phyloP scores from a whole-genome alignment of 64 coral and sea anemone genomes.

The Porites australiensis region DNA sequence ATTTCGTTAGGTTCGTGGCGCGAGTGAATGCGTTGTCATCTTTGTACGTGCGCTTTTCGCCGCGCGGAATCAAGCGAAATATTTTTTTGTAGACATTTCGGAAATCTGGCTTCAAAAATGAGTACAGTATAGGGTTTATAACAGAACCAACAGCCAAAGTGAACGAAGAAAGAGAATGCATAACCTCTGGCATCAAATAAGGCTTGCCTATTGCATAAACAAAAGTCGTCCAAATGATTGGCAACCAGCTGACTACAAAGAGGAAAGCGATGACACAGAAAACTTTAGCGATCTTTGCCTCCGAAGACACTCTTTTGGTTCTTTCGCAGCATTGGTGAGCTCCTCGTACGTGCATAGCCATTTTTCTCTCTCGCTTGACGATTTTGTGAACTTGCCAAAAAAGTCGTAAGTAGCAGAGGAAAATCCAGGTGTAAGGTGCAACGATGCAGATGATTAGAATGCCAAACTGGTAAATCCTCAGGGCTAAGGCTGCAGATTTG shows the following conservation, averaged over 20 bases:
- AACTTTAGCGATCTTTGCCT: conserved; percentile 74
- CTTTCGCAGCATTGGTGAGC: not conserved
- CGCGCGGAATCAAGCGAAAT: not conserved
- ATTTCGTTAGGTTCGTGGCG: not conserved
- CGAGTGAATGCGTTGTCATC: not conserved
- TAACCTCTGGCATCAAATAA: conserved; percentile 29
- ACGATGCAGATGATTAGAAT: conserved; percentile 53
- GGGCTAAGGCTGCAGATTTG: conserved; percentile 15
- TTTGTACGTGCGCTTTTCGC: not conserved
- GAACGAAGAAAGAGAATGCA: conserved; percentile 40
- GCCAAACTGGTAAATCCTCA: conserved; percentile 72
- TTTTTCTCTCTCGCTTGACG: conserved; percentile 52
- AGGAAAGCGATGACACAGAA: conserved; percentile 65
- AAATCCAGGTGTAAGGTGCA: conserved; percentile 56
- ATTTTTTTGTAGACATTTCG: conserved; percentile 14
- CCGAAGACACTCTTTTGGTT: conserved; percentile 43
- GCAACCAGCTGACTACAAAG: conserved; percentile 85
- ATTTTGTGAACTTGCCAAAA: conserved; percentile 71
- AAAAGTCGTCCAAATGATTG: conserved; percentile 67
- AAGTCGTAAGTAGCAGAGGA: conserved; percentile 62
- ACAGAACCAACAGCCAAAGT: conserved; percentile 68
- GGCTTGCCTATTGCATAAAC: conserved; percentile 53
- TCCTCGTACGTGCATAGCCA: not conserved
- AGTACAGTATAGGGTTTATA: conserved; percentile 77
- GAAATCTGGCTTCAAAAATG: conserved; percentile 77